Percentiles rank a stretch among this genome's conserved stretches.
Conservation (phyloP, 2,888 invertebrate genomes). For the Drosophila pegasa region DNA sequence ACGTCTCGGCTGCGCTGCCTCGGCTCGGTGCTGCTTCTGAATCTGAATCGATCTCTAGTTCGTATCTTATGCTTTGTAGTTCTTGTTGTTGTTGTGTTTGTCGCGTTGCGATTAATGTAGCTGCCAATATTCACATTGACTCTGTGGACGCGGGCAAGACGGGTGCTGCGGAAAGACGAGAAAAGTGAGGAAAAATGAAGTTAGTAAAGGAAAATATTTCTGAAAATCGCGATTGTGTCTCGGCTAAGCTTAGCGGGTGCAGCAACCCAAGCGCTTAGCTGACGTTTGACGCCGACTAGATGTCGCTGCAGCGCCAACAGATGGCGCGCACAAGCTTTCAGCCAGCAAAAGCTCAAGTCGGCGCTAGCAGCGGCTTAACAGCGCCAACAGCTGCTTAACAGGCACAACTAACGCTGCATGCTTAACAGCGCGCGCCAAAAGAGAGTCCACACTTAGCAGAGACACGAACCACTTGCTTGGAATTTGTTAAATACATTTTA, state of each 20-base stretch:
- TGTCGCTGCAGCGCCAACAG: slow-evolving; percentile 30
- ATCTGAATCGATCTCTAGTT: slow-evolving; percentile 62
- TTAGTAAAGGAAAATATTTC: slow-evolving; percentile 6
- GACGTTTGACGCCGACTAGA: slow-evolving; percentile 11
- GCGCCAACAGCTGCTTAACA: slow-evolving; percentile 5
- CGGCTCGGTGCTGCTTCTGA: slow-evolving; percentile 25
- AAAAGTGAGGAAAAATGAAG: not conserved
- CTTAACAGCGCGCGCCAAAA: slow-evolving; percentile 23
- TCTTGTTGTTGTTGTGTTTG: slow-evolving; percentile 35
- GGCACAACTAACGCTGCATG: not conserved
- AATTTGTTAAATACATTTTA: no score
- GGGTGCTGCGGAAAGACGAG: slow-evolving; percentile 60
- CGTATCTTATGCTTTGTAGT: slow-evolving; percentile 41
- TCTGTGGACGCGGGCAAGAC: slow-evolving; percentile 59
- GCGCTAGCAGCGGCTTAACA: not conserved
- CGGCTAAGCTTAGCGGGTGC: slow-evolving; percentile 19
- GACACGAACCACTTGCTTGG: no score
- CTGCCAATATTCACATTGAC: slow-evolving; percentile 61
- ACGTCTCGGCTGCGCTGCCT: slow-evolving; percentile 31
- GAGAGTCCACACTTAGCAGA: not conserved
- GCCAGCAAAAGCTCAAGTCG: slow-evolving; percentile 6
- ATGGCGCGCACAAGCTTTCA: slow-evolving; percentile 38
- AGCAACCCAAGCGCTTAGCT: slow-evolving; percentile 6
- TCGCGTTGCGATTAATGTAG: slow-evolving; percentile 42
- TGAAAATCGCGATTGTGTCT: slow-evolving; percentile 17